Percentiles rank a stretch among this genome's conserved stretches.
These are phyloP conservation scores for Drosophila setosimentum DNA, from an alignment of 2,888 invertebrate species.

Conservation along the genomic window DNA sequence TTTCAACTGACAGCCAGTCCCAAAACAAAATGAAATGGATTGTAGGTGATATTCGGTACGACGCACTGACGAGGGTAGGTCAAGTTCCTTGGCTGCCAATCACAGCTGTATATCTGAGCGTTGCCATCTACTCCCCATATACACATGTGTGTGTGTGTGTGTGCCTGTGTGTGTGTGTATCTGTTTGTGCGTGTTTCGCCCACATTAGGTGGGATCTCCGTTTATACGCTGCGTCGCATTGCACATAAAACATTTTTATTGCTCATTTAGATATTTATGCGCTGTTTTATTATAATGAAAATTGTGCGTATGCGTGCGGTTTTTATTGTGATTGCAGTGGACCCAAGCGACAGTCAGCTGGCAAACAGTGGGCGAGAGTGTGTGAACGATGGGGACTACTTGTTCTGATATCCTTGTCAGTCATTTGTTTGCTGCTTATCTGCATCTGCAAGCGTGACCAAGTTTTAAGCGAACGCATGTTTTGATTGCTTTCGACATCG, in stretches of 20 bases:
- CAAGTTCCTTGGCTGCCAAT: conserved; percentile 63
- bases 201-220: conserved; percentile 29
- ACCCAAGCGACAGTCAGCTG: conserved; percentile 31
- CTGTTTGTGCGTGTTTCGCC: background rate
- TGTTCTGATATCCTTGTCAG: conserved; percentile 21
- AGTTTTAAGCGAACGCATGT: conserved; percentile 66
- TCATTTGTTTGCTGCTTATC: conserved; percentile 51
- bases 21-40: background rate
- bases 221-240: conserved; percentile 59
- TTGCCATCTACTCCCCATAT: conserved; percentile 2
- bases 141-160: conserved; percentile 3
- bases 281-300: conserved; percentile 79
- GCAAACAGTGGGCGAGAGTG: background rate
- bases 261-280: conserved; percentile 80
- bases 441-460: conserved; percentile 62
- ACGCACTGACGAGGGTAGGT: conserved; percentile 47
- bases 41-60: background rate
- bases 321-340: conserved; percentile 79
- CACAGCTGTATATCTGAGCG: conserved; percentile 46
- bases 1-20: conserved; percentile 47
- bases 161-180: conserved; percentile 14
- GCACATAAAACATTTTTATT: conserved; percentile 80
- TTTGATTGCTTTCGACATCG: conserved; percentile 58
- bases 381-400: conserved; percentile 5
- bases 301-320: conserved; percentile 79